These are phyloP conservation scores for Drosophila subpulchrella DNA, from an alignment of 1,140 invertebrate genomes.

Conservation along the genomic window DNA sequence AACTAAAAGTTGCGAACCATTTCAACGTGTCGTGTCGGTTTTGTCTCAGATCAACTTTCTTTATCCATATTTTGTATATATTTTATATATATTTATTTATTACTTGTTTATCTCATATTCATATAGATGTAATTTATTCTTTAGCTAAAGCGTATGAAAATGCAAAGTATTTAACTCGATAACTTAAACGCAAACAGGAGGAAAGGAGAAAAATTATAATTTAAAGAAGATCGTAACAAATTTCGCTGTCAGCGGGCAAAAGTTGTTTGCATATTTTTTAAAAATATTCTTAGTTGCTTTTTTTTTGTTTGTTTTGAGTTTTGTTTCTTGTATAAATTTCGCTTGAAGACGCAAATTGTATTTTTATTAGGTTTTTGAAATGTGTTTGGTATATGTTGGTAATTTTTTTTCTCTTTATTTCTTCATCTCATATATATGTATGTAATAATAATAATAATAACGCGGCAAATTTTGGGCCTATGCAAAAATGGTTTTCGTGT, in stretches of 20 bases:
- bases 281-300: constrained; percentile 40
- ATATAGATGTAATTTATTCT: constrained; percentile 64
- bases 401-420: constrained; percentile 27
- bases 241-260: constrained; percentile 45
- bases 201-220: constrained; percentile 44
- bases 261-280: constrained; percentile 48
- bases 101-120: constrained; percentile 52
- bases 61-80: constrained; percentile 37
- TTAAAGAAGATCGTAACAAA: constrained; percentile 54
- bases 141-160: constrained; percentile 82
- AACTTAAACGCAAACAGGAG: constrained; percentile 42
- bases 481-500: constrained; percentile 58
- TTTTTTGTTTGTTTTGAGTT: constrained; percentile 38
- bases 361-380: constrained; percentile 54
- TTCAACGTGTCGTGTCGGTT: constrained; percentile 11
- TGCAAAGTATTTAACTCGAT: constrained; percentile 74
- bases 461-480: constrained; percentile 71
- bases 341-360: constrained; percentile 63
- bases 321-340: constrained; percentile 42
- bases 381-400: constrained; percentile 72
- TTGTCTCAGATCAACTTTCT: constrained; percentile 8
- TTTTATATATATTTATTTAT: constrained; percentile 44
- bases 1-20: constrained; percentile 56
- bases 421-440: constrained; percentile 36
- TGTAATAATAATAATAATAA: constrained; percentile 66